Evolutionary conservation across 2,797 vertebrate genomes (phyloP), one percentile per base, ranked within the genome.

Genomic region (Phataginus tricuspis): DNA sequence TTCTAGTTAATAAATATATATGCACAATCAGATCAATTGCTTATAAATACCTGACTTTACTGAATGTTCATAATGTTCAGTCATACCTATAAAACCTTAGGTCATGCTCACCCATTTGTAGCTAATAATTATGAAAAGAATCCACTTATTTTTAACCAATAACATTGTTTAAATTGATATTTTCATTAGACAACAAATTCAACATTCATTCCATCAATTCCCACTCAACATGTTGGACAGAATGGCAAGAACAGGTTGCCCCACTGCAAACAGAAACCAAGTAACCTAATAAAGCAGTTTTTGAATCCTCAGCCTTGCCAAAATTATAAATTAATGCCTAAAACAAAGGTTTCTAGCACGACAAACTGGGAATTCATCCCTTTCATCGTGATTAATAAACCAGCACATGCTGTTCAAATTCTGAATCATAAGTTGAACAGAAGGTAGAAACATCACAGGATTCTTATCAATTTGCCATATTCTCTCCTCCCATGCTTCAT

Each of bases 121-220:
- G 42, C 25, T 10, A 8, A 27, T 63, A 31, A 42, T 53, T 61
- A 85, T 84, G 39, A 72, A 89, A 94, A 82, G 23, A 84, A 84
- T 74, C 55, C 25, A 80, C 25, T 90, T 39, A 39, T 37, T 91
- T 68, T 93, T 91, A 80, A 74, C 18, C 25, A 94, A 31, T 18
- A 63, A 37, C 9, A 69, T 59, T 11, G 64, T 42, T 93, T 68
- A 78, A 63, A 57, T 11, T 72, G 6, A 19, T 71, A 23, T 57
- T 93, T 86, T 89, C 59, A 72, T 72, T 69, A 89, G 71, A 59
- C 6, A 72, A 45, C 49, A 78, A 92, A 90, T 59, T 90, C 14
- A 87, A 49, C 9, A 59, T 80, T 82, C 39, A 66, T 23, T 77
- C 49, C 31, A 63, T 74, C 45, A 77, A 61, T 57, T 86, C 37